These are phyloP conservation scores for Andricus quercusramuli DNA, from an alignment of 2,888 invertebrate species.

Conservation along the genomic window DNA sequence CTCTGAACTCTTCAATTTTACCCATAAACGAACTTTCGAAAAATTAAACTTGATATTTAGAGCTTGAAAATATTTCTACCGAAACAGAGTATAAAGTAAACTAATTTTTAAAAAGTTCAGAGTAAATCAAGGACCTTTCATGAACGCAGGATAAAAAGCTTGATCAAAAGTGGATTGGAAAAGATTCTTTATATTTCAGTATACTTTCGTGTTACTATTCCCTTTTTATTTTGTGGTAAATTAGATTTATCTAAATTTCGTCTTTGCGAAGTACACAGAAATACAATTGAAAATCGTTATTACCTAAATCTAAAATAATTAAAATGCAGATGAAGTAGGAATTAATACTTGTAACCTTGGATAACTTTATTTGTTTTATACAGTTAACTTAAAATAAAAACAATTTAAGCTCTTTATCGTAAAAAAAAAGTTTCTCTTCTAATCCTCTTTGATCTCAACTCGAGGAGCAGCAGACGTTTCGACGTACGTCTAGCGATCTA, in stretches of 20 bases:
- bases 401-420: background rate
- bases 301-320: background rate
- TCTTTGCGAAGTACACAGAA: too few species aligned
- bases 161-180: constrained; percentile 10
- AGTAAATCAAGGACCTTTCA: constrained; percentile 18
- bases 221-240: background rate
- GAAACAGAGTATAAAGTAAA: background rate
- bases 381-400: background rate
- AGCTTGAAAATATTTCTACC: background rate
- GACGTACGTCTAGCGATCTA: constrained; percentile 10
- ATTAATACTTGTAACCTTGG: background rate
- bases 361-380: background rate
- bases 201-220: background rate
- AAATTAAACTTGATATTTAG: background rate
- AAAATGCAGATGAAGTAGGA: background rate
- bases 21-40: background rate
- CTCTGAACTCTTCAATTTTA: background rate
- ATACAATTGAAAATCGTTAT: too few species aligned
- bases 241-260: background rate
- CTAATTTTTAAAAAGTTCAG: background rate
- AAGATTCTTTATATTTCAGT: background rate
- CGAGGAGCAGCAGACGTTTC: constrained; percentile 12
- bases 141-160: background rate
- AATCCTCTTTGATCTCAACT: constrained; percentile 33
- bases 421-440: background rate